These are phyloP conservation scores for Zosterops pallidus DNA, from an alignment of 2,113 vertebrate genomes.

Conservation along the genomic window DNA sequence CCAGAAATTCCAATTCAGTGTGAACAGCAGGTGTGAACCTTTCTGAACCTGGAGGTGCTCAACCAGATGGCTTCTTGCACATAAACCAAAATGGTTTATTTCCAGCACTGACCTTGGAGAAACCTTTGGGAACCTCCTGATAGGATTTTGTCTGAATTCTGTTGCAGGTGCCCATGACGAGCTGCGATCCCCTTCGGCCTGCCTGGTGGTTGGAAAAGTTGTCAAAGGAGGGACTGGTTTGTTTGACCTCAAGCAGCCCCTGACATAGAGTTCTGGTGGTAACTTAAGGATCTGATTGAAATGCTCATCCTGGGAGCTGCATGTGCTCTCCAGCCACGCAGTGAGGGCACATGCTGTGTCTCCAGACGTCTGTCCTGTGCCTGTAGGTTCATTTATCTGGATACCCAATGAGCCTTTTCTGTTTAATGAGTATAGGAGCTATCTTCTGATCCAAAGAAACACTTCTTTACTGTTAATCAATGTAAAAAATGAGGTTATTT, in stretches of 20 bases:
- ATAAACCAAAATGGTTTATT: not conserved
- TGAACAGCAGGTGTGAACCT: not conserved
- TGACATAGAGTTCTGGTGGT: constrained; percentile 69
- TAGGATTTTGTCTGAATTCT: not conserved
- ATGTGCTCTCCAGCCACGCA: not conserved
- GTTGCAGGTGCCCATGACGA: constrained; percentile 83
- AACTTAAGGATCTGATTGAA: not conserved
- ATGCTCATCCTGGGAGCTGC: fast-evolving
- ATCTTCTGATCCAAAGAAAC: not conserved
- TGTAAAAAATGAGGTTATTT: not conserved
- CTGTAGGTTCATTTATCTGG: not conserved
- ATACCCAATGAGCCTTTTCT: not conserved
- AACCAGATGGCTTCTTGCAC: not conserved
- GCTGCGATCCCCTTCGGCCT: constrained; percentile 90
- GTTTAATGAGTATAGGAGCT: not conserved
- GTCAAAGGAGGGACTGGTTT: constrained; percentile 94
- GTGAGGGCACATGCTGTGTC: fast-evolving
- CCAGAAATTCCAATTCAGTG: not conserved
- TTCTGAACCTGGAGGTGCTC: not conserved
- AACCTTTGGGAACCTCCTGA: not conserved
- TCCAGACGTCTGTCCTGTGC: not conserved
- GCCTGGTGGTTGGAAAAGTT: constrained; percentile 92
- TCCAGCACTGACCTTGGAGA: not conserved
- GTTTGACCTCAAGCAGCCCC: constrained; percentile 95
- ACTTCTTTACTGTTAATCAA: not conserved